Conservation (phyloP, 2,797 vertebrate species). For the Sebastolobus altivelis region DNA sequence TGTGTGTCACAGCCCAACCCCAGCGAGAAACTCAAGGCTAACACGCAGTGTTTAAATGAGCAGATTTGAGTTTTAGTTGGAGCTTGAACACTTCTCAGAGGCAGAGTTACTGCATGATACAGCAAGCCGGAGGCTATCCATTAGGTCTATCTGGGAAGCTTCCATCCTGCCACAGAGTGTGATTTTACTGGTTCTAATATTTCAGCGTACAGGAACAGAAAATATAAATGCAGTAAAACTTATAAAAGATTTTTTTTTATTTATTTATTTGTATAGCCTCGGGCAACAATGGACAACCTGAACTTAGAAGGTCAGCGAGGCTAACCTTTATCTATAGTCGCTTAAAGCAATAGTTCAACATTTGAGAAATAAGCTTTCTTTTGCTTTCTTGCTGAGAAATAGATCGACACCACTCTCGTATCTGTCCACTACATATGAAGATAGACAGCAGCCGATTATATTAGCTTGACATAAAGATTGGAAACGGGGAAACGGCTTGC, state of each 20-base stretch:
- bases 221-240: neutral
- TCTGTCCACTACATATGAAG: neutral
- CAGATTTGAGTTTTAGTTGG: conserved; percentile 49
- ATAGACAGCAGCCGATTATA: neutral
- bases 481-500: neutral
- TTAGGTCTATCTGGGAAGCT: conserved; percentile 35
- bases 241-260: neutral
- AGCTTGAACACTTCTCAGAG: conserved; percentile 35
- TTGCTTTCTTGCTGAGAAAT: neutral
- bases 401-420: neutral
- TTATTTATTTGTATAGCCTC: neutral
- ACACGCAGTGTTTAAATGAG: conserved; percentile 38
- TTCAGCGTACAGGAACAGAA: conserved; percentile 4
- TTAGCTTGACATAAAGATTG: neutral
- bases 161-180: conserved; percentile 4
- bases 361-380: neutral
- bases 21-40: conserved; percentile 37
- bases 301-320: neutral
- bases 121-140: conserved; percentile 27
- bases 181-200: conserved; percentile 24
- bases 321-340: neutral
- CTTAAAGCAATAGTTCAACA: neutral
- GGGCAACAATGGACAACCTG: neutral
- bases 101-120: conserved; percentile 11
- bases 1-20: conserved; percentile 63